Evolutionary conservation across 2,797 vertebrate genomes (phyloP).

Genomic region (Xiphophorus birchmanni): DNA sequence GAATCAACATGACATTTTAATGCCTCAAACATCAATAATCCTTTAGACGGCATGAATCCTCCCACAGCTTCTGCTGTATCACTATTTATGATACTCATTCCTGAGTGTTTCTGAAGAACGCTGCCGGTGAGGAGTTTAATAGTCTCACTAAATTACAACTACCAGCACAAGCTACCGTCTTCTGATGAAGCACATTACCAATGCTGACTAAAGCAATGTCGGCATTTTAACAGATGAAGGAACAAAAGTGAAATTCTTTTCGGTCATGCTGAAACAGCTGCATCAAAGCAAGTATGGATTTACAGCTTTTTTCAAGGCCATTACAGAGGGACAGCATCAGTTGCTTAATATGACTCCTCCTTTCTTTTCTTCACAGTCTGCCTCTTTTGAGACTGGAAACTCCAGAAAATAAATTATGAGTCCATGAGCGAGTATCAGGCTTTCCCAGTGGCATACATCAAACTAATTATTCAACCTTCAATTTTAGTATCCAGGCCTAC

Average conservation of each 20-base stretch:
- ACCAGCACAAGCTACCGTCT: neutral
- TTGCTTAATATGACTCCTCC: neutral
- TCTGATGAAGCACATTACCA: neutral
- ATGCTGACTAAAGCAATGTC: neutral
- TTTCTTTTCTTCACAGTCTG: neutral
- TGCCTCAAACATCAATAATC: neutral
- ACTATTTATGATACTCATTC: neutral
- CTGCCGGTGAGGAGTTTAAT: neutral
- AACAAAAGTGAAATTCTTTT: neutral
- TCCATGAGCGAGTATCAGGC: neutral
- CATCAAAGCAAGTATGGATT: neutral
- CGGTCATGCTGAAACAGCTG: neutral
- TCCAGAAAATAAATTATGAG: neutral
- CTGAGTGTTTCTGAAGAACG: neutral
- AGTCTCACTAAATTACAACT: slow-evolving; percentile 2
- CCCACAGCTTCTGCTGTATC: neutral
- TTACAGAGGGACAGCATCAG: neutral
- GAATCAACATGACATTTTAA: neutral
- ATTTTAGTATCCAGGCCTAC: neutral
- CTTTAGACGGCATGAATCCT: neutral
- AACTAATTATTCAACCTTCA: neutral
- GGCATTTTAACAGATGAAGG: neutral
- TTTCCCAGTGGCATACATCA: neutral
- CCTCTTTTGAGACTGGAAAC: neutral
- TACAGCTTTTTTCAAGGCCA: neutral